phyloP scores from a whole-genome alignment of 2,888 invertebrate species.

The Campoletis raptor region DNA sequence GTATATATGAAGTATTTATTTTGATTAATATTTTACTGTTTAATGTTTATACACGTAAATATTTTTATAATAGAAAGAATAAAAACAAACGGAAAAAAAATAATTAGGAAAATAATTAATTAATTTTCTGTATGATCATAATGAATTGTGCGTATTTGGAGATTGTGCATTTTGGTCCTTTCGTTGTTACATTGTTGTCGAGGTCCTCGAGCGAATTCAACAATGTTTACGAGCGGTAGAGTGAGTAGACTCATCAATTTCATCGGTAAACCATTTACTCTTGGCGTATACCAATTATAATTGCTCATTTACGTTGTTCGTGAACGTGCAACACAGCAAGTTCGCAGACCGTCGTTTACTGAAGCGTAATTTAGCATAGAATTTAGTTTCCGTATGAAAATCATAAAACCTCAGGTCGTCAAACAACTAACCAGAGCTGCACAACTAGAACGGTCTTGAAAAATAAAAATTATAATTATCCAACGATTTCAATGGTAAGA shows the following conservation, averaged over 20 bases:
- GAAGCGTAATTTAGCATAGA: slow-evolving; percentile 49
- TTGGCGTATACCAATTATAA: slow-evolving; percentile 37
- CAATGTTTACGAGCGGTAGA: slow-evolving; percentile 25
- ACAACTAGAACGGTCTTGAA: neutral
- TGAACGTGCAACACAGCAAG: slow-evolving; percentile 31
- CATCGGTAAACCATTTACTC: slow-evolving; percentile 57
- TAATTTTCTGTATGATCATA: neutral
- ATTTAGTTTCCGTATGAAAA: slow-evolving; percentile 27
- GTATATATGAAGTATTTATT: slow-evolving; percentile 26
- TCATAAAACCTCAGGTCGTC: neutral
- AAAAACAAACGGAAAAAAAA: slow-evolving; percentile 56
- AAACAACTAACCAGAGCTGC: neutral
- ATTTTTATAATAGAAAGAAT: slow-evolving; percentile 44
- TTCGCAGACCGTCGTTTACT: slow-evolving; percentile 46
- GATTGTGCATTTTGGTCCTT: slow-evolving; percentile 36
- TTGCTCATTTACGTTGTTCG: slow-evolving; percentile 42
- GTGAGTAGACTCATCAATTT: slow-evolving; percentile 54
- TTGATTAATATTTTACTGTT: slow-evolving; percentile 42
- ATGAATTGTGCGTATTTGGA: slow-evolving; percentile 10
- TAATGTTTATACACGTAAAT: slow-evolving; percentile 58
- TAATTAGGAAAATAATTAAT: slow-evolving; percentile 1
- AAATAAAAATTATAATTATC: slow-evolving; percentile 3
- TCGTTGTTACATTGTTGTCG: neutral
- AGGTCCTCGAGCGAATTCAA: slow-evolving; percentile 17
- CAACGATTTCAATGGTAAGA: neutral